A percentile compares a stretch with the other conserved stretches of the same genome.
These are phyloP conservation scores for Lasaia peninsularis DNA, from an alignment of 1,140 invertebrate genomes.

Conservation along the genomic window DNA sequence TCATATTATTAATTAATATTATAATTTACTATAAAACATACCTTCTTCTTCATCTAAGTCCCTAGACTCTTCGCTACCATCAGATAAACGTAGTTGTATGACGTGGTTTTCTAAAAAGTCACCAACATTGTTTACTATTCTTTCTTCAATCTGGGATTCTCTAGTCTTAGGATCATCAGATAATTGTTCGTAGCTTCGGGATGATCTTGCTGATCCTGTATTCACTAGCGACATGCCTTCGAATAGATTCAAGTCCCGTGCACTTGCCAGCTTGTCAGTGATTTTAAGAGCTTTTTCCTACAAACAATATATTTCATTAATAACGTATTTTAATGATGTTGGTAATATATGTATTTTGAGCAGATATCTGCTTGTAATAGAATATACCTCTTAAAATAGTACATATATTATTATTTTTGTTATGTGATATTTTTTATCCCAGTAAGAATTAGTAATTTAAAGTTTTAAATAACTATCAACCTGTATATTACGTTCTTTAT, in stretches of 20 bases:
- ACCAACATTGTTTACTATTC: conserved; percentile 61
- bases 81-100: conserved; percentile 60
- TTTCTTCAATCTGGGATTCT: conserved; percentile 61
- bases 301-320: conserved; percentile 33
- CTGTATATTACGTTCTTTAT: too few species aligned
- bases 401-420: too few species aligned
- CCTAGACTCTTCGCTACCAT: conserved; percentile 49
- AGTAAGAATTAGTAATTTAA: too few species aligned
- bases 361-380: too few species aligned
- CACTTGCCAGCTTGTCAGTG: conserved; percentile 52
- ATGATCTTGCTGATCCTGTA: conserved; percentile 57
- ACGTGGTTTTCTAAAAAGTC: conserved; percentile 68
- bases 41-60: conserved; percentile 63
- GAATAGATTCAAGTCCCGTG: conserved; percentile 54
- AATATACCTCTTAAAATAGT: too few species aligned
- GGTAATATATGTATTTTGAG: too few species aligned
- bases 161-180: conserved; percentile 62
- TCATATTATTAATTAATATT: too few species aligned
- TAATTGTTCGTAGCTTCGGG: conserved; percentile 62
- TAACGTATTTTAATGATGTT: too few species aligned
- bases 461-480: too few species aligned
- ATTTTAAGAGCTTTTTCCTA: conserved; percentile 69
- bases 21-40: too few species aligned
- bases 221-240: conserved; percentile 64
- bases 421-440: too few species aligned